Evolutionary conservation across 2,888 invertebrate genomes (phyloP), one percentile per base, ranked within the genome.

Genomic region (Campaea margaritaria): DNA sequence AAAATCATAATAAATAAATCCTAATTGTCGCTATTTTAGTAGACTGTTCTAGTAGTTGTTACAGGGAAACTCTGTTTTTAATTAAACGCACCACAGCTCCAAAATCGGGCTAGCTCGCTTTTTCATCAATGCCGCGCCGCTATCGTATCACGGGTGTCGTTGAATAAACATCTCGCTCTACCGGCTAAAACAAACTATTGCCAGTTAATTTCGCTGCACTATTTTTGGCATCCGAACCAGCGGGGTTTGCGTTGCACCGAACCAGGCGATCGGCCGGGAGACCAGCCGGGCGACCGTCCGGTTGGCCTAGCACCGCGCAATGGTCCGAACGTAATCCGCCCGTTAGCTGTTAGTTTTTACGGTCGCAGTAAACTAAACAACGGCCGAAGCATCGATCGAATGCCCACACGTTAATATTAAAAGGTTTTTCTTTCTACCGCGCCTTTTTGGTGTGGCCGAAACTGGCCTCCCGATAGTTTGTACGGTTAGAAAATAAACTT

Each of bases 341-440:
- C 78, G 76, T 73, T 72, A 74, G 77, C 83, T 78, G 83, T 84
- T 85, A 85, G 87, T 85, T 90, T 90, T 89, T 84, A 88, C 84
- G 77, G 82, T 70, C 69, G 73, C 82, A 76, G 85, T 88, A 87
- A 89, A 87, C 77, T 83, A 83, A 81, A 82, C 76, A 79, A 74
- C 74, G 69, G 67, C 75, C 74, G 65, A 64, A 70, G 71, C 75
- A 85, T 85, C 83, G 85, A 85, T 83, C 80, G 77, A 67, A 67
- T 62, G 47, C 56, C 60, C 58, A 53, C 64, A 68, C 74, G 76
- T 82, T 84, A 78, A 84, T 84, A 83, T 82, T 83, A 82, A 84
- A 85, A 79, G 76, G 74, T 74, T 59, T 57, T 63, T 58, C 52
- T 58, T 64, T 48, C 50, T 72, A 60, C 70, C 12, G 12, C 28